These are phyloP conservation scores for Nannoperca australis DNA, from an alignment of 2,797 vertebrate species.

Conservation along the genomic window DNA sequence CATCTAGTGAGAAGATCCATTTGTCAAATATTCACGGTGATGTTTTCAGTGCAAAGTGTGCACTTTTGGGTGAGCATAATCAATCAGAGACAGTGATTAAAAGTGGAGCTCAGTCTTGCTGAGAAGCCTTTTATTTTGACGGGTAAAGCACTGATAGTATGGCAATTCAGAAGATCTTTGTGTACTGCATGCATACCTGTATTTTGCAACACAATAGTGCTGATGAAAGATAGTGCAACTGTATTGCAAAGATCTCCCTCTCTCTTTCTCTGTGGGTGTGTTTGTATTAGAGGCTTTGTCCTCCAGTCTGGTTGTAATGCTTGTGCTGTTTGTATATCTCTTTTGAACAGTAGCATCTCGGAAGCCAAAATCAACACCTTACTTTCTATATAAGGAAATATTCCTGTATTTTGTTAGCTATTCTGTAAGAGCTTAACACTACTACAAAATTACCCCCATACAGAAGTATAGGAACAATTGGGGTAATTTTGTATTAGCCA, in stretches of 20 bases:
- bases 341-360: slow-evolving; percentile 29
- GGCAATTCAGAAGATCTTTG: slow-evolving; percentile 66
- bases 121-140: slow-evolving; percentile 76
- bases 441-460: not conserved
- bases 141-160: slow-evolving; percentile 63
- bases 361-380: slow-evolving; percentile 26
- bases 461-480: slow-evolving; percentile 9
- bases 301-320: slow-evolving; percentile 45
- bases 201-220: slow-evolving; percentile 72
- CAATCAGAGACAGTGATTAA: slow-evolving; percentile 81
- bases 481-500: slow-evolving; percentile 58
- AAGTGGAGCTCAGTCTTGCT: slow-evolving; percentile 71
- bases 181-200: slow-evolving; percentile 71
- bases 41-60: slow-evolving; percentile 77
- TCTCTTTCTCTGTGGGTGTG: slow-evolving; percentile 2
- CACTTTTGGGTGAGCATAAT: slow-evolving; percentile 74
- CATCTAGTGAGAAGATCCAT: slow-evolving; percentile 66
- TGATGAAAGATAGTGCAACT: slow-evolving; percentile 79
- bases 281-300: slow-evolving; percentile 40
- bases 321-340: slow-evolving; percentile 32
- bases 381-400: slow-evolving; percentile 17
- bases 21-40: slow-evolving; percentile 82
- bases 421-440: slow-evolving; percentile 33
- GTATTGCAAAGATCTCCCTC: slow-evolving; percentile 34
- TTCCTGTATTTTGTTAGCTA: slow-evolving; percentile 37